Percentiles rank a stretch among this genome's conserved stretches.
Conservation (phyloP, 2,113 vertebrate genomes). For the Melanocharis versteri region DNA sequence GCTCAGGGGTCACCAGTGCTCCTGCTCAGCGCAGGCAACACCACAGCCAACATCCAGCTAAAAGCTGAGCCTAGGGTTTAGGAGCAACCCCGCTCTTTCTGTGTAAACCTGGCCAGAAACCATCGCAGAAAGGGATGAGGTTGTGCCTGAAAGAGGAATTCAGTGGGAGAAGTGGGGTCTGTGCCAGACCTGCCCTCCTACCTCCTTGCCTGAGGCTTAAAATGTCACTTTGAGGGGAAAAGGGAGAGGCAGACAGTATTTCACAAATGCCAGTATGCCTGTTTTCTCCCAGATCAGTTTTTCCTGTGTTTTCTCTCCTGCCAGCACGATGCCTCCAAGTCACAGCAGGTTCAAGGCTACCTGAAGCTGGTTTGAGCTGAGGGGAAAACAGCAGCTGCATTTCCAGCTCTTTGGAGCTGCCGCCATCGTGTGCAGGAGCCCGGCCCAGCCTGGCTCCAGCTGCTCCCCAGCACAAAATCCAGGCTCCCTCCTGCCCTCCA, state of each 20-base stretch:
- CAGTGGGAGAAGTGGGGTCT: background rate
- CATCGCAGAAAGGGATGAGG: background rate
- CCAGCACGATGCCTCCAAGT: background rate
- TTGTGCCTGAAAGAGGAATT: background rate
- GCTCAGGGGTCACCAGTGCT: background rate
- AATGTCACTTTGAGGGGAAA: background rate
- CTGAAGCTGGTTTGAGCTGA: background rate
- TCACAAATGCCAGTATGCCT: background rate
- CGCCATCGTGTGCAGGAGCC: background rate
- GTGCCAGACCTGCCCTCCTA: background rate
- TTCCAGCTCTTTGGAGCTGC: background rate
- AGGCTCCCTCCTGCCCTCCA: background rate
- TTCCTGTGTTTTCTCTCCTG: background rate
- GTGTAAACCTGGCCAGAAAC: background rate
- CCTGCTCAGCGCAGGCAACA: background rate
- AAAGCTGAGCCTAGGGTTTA: background rate
- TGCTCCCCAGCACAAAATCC: background rate
- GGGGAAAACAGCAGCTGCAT: rapidly evolving
- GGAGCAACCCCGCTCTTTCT: background rate
- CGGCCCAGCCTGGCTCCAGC: background rate
- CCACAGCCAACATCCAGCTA: rapidly evolving
- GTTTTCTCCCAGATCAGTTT: background rate
- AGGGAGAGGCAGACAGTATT: background rate
- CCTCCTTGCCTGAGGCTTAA: background rate
- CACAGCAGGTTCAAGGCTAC: background rate